phyloP scores from a whole-genome alignment of 2,888 invertebrate genomes.

The Orthosia gracilis region DNA sequence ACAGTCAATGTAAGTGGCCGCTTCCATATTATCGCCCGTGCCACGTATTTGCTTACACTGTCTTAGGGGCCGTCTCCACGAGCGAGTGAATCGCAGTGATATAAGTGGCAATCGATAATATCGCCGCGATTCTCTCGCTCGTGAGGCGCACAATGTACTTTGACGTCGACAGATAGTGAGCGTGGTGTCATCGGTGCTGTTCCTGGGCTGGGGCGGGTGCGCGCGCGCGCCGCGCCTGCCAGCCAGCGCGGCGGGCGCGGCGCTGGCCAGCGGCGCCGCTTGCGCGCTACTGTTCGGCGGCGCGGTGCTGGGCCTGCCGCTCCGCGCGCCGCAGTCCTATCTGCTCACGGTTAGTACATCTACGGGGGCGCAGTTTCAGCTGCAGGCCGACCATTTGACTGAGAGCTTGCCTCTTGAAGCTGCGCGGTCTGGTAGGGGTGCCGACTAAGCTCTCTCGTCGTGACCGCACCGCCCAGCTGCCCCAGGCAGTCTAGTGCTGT shows the following conservation, averaged over 20 bases:
- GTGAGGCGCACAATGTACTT: neutral
- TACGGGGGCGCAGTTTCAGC: neutral
- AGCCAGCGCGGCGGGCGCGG: slow-evolving; percentile 53
- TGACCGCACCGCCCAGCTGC: neutral
- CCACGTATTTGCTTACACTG: no score
- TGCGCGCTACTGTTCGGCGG: slow-evolving; percentile 69
- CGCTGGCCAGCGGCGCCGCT: slow-evolving; percentile 61
- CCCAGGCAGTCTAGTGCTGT: neutral
- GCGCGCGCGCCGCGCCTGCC: slow-evolving; percentile 12
- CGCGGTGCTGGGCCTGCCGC: slow-evolving; percentile 68
- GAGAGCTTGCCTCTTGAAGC: neutral
- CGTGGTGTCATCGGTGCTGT: slow-evolving; percentile 66
- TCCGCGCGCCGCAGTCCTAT: slow-evolving; percentile 71
- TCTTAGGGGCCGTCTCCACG: no score
- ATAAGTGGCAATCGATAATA: no score
- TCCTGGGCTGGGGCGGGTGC: slow-evolving; percentile 63
- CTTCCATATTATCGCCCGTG: no score
- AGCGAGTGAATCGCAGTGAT: no score
- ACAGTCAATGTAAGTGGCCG: no score
- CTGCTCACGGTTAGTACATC: slow-evolving; percentile 72
- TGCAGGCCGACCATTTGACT: neutral
- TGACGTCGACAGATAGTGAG: slow-evolving; percentile 66
- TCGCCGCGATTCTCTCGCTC: no score
- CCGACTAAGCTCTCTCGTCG: neutral
- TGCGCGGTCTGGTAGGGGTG: neutral